Evolutionary conservation across 2,888 invertebrate species (phyloP).

Genomic region (Patella ulyssiponensis): DNA sequence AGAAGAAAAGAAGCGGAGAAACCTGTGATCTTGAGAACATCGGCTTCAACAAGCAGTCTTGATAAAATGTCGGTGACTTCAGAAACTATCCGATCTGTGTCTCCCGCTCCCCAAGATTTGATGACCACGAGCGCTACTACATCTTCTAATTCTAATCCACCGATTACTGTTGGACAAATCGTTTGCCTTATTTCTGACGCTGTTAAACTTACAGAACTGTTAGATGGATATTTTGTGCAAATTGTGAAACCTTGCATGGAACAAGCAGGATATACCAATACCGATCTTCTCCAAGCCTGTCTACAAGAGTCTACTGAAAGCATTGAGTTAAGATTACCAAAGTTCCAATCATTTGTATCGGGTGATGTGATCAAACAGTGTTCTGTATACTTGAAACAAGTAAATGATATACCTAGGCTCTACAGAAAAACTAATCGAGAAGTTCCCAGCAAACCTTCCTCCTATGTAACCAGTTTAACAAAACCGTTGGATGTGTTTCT

Average conservation of each 20-base stretch:
- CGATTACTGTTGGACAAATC: conserved; percentile 62
- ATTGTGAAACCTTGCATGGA: not conserved
- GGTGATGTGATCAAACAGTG: conserved; percentile 66
- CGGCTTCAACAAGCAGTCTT: conserved; percentile 22
- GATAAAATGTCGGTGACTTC: conserved; percentile 25
- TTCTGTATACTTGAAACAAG: conserved; percentile 73
- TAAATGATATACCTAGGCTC: conserved; percentile 92
- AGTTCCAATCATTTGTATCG: conserved; percentile 59
- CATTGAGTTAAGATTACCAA: conserved; percentile 50
- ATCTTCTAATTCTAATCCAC: conserved; percentile 39
- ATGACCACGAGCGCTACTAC: conserved; percentile 35
- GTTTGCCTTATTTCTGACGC: conserved; percentile 63
- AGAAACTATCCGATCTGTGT: conserved; percentile 24
- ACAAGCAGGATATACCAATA: too few species aligned
- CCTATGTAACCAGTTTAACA: conserved; percentile 57
- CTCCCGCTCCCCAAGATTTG: conserved; percentile 29
- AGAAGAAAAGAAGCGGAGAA: conserved; percentile 24
- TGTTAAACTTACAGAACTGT: conserved; percentile 50
- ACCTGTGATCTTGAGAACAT: conserved; percentile 26
- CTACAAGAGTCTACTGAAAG: conserved; percentile 47
- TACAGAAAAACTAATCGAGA: conserved; percentile 93
- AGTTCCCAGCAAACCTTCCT: conserved; percentile 69
- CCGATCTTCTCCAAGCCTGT: conserved; percentile 33
- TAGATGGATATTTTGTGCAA: conserved; percentile 29
- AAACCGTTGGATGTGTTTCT: conserved; percentile 63